Evolutionary conservation across 1,140 invertebrate genomes (phyloP), one percentile per base, ranked within the genome.

Genomic region (Solen grandis): DNA sequence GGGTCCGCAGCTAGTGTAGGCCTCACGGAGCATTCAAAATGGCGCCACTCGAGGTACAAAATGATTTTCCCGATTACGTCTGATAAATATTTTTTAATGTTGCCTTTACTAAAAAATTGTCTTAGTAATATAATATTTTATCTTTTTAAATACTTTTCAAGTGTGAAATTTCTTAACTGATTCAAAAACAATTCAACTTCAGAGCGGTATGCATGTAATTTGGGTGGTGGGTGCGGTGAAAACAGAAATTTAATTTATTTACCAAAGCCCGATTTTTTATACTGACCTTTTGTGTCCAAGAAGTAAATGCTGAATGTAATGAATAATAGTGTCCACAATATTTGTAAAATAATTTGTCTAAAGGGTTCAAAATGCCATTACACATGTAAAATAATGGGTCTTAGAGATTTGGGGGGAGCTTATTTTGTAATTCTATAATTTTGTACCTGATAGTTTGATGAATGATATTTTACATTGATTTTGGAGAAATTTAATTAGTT

Each of bases 31-130:
- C 59, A 62, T 62, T 62, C 59, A 62, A 62, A 62, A 62, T 62
- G 59, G 59, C 59, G 59, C 59, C 59, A 62, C 59, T 62, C 59
- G 59, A 62, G 59, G 59, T 62, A 62, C 59, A 62, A 62, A 62
- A 62, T 62, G 59, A 62, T 62, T 62, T 62, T 62, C 59, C 59
- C 59, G 59, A 62, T 62, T 62, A 62, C 59, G 59, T 62, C 59
- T 62, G 59, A 62, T 62, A 62, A 62, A 62, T 62, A 62, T 62
- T 62, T 62, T 62, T 62, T 62, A 62, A 62, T 62, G 59, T 62
- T 62, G 59, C 59, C 59, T 62, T 62, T 62, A 62, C 59, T 62
- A 62, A 62, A 62, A 62, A 62, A 62, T 62, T 62, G 59, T 62
- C 59, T 62, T 62, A 25, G 59, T 62, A 62, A 62, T 62, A 62